Conservation (phyloP, 2,888 invertebrate genomes). For the Scaptomyza caliginosa region DNA sequence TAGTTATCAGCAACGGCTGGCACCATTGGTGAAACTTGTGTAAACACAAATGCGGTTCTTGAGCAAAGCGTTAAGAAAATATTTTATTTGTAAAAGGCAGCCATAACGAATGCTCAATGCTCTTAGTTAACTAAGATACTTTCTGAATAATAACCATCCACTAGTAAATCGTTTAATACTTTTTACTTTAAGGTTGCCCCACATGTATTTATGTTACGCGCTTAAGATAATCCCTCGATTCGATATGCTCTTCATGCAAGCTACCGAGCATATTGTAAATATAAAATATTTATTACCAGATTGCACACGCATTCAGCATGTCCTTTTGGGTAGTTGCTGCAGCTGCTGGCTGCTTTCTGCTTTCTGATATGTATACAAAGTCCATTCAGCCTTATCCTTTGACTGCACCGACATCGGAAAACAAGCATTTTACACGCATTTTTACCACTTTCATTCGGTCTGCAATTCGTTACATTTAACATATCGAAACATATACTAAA, state of each 20-base stretch:
- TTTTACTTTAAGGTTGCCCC: neutral
- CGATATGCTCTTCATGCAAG: constrained; percentile 14
- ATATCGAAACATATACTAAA: constrained; percentile 1
- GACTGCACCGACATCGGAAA: constrained; percentile 57
- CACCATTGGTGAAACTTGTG: constrained; percentile 12
- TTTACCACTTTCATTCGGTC: constrained; percentile 17
- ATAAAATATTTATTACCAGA: constrained; percentile 75
- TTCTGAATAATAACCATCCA: too few species aligned
- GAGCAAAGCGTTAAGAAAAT: constrained; percentile 42
- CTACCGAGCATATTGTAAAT: constrained; percentile 49
- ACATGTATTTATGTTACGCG: neutral
- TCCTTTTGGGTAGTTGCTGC: constrained; percentile 16
- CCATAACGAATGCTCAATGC: constrained; percentile 18
- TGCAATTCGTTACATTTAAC: constrained; percentile 59
- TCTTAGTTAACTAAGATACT: neutral
- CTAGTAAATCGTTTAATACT: neutral
- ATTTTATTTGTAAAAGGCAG: neutral
- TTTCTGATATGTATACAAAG: constrained; percentile 40
- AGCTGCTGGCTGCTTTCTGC: constrained; percentile 3
- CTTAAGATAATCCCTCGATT: neutral
- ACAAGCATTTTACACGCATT: constrained; percentile 50
- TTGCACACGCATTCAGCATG: constrained; percentile 58
- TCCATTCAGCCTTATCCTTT: constrained; percentile 64
- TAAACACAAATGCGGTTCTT: constrained; percentile 31
- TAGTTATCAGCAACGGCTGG: neutral